Percentiles rank a stretch among this genome's conserved stretches.
These are phyloP conservation scores for Etia nguti DNA, from an alignment of 2,113 vertebrate species.

Conservation along the genomic window DNA sequence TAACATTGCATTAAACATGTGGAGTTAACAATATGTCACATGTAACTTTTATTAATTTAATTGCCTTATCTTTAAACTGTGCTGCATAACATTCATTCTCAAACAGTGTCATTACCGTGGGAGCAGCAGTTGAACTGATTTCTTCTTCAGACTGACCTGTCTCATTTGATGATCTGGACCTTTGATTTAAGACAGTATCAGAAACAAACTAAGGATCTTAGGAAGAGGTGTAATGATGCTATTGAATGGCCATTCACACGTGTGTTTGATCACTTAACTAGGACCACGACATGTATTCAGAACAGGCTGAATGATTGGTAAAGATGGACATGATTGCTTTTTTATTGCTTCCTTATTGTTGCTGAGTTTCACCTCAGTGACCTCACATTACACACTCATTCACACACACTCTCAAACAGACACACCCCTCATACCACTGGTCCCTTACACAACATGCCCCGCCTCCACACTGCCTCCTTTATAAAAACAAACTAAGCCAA, in stretches of 20 bases:
- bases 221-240: neutral
- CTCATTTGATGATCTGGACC: neutral
- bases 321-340: neutral
- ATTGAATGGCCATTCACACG: neutral
- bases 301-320: neutral
- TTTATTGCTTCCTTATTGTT: conserved; percentile 40
- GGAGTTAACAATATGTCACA: neutral
- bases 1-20: neutral
- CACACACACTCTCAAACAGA: neutral
- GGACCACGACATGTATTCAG: neutral
- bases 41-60: neutral
- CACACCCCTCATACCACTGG: conserved; percentile 40
- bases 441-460: neutral
- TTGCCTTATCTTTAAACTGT: neutral
- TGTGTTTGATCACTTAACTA: neutral
- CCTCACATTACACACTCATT: neutral
- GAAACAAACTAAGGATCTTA: neutral
- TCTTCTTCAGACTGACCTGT: neutral
- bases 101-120: neutral
- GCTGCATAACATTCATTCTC: no score
- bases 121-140: neutral
- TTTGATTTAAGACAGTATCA: neutral
- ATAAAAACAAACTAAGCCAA: conserved; percentile 13
- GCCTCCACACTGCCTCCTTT: conserved; percentile 17
- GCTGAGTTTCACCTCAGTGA: conserved; percentile 18